Base-by-base conservation (phyloP, 1,140 invertebrate genomes). In the Fopius arisanus region DNA sequence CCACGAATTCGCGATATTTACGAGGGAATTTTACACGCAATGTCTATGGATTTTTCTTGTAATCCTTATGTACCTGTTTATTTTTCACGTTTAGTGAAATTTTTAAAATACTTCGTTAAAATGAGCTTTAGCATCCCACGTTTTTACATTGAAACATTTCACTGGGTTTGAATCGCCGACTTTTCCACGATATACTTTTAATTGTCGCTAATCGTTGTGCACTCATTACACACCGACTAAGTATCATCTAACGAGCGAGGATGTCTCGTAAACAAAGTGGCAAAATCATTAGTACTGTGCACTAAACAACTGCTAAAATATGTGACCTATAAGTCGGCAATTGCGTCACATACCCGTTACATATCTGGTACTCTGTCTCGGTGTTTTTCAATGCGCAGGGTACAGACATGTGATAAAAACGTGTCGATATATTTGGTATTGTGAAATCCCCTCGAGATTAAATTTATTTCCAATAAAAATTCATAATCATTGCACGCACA, bases 241-340 rank as follows among this genome's bases (percentile, higher is more conserved):
- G 72, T 37, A 62, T 62, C 67, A 75, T 73, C 81, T 85, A 84
- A 82, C 81, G 73, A 76, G 63, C 75, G 72, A 75, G 75, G 43
- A 81, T 77, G 75, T 77, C 72, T 75, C 26, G 75, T 78, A 78
- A 79, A 73, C 80, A 75, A 78, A 78, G 70, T 71, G 69, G 79
- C 78, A 78, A 84, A 74, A 83, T 83, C 75, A 76, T 85, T 85
- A 82, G 74, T 77, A 73, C 41, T 71, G 75, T 16, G 19, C 41
- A 75, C 75, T 83, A 78, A 86, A 84, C 82, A 78, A 78, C 80
- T 80, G 81, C 85, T 88, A 87, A 88, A 88, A 86, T 82, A 77
- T 82, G 80, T 80, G 85, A 85, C 85, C 85, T 78, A 87, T 78
- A 84, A 85, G 23, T 12, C 23, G 29, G 14, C 5, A 26, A 59